A percentile compares a stretch with the other conserved stretches of the same genome.
Evolutionary conservation across 2,797 vertebrate species (phyloP).

Genomic region (Sebastes dallii): DNA sequence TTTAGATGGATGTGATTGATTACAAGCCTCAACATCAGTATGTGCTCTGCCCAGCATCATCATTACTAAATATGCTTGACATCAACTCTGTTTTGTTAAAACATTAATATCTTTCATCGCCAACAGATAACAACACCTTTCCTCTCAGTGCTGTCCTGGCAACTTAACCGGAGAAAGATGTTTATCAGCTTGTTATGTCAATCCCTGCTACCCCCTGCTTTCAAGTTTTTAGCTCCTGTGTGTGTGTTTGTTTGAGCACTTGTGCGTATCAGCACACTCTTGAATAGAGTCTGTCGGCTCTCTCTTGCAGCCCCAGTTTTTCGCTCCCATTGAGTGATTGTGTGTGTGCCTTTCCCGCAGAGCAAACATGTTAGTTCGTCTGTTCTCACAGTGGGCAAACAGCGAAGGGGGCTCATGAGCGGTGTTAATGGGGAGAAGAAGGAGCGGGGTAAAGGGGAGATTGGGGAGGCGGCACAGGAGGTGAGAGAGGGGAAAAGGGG

Average conservation of each 20-base stretch:
- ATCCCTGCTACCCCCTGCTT: conserved; percentile 61
- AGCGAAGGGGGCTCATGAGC: conserved; percentile 67
- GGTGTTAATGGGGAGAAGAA: conserved; percentile 63
- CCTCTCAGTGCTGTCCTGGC: conserved; percentile 72
- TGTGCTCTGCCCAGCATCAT: conserved; percentile 55
- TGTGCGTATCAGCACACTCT: conserved; percentile 55
- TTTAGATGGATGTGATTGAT: conserved; percentile 60
- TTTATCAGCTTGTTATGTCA: conserved; percentile 74
- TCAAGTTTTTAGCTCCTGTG: conserved; percentile 40
- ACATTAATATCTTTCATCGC: conserved; percentile 69
- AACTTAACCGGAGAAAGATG: conserved; percentile 59
- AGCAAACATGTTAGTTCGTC: conserved; percentile 78
- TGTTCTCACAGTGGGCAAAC: conserved; percentile 77
- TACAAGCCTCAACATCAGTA: conserved; percentile 38
- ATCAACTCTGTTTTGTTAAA: conserved; percentile 62
- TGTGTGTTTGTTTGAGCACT: conserved; percentile 35
- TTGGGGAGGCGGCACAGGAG: conserved; percentile 26
- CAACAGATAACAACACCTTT: conserved; percentile 65
- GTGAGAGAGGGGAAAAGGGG: conserved; percentile 12
- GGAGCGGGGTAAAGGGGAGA: conserved; percentile 40
- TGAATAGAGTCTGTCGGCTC: conserved; percentile 50
- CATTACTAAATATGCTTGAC: conserved; percentile 58
- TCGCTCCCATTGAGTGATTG: conserved; percentile 59
- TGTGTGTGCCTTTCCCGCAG: conserved; percentile 64
- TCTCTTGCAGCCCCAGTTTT: conserved; percentile 42